Evolutionary conservation across 2,113 vertebrate species (phyloP).

Genomic region (Spizaetus ornatus): DNA sequence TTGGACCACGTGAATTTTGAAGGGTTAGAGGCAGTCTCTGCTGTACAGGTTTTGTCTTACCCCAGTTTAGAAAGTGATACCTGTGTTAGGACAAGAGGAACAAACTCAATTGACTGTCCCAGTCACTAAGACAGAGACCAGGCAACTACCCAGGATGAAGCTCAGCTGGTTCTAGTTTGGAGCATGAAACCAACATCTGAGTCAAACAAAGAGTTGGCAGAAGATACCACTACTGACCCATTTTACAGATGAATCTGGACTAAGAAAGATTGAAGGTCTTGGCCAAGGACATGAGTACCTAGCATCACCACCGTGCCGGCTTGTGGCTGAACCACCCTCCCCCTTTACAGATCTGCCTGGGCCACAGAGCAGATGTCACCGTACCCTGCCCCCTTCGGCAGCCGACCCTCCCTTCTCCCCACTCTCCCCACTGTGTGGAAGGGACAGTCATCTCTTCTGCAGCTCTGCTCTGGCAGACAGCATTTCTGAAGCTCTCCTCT

Average conservation of each 20-base stretch:
- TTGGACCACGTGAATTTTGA: accelerated
- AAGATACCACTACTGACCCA: background rate
- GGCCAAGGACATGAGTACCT: background rate
- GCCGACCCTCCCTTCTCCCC: background rate
- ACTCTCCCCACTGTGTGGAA: accelerated
- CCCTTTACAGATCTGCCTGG: background rate
- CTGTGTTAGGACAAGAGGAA: background rate
- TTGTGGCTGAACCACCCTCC: background rate
- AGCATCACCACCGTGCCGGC: accelerated
- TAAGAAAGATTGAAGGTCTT: background rate
- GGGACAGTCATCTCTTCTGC: background rate
- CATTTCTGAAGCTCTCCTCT: background rate
- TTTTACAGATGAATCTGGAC: background rate
- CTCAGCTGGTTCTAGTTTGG: background rate
- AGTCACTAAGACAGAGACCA: background rate
- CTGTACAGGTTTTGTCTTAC: background rate
- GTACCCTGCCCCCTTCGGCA: background rate
- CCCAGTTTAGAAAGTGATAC: background rate
- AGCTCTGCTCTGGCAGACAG: background rate
- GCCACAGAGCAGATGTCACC: background rate
- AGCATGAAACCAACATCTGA: background rate
- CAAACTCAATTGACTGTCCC: background rate
- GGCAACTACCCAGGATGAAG: background rate
- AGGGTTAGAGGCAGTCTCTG: background rate
- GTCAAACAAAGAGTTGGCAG: background rate